Percentiles rank a stretch among this genome's conserved stretches.
These are phyloP conservation scores for Falco punctatus DNA, from an alignment of 2,113 vertebrate species.

Conservation along the genomic window DNA sequence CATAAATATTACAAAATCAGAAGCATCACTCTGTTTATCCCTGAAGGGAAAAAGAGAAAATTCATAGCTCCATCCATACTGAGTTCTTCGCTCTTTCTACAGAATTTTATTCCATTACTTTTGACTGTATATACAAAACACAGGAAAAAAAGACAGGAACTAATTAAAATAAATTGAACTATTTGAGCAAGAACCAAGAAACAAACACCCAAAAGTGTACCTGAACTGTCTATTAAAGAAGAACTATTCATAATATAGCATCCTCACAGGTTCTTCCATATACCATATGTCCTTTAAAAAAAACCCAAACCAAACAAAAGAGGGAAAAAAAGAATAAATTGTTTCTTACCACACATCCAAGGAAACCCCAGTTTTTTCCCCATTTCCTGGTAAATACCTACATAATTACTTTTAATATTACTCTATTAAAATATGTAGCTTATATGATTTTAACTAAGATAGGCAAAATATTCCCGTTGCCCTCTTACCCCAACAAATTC, in stretches of 20 bases:
- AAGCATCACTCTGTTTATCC: constrained; percentile 5
- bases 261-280: background rate
- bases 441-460: background rate
- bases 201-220: background rate
- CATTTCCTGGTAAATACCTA: background rate
- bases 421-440: background rate
- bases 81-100: background rate
- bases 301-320: background rate
- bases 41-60: constrained; percentile 1
- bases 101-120: background rate
- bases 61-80: background rate
- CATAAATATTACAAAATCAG: constrained; percentile 11
- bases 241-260: background rate
- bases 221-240: background rate
- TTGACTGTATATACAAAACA: background rate
- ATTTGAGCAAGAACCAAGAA: background rate
- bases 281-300: background rate
- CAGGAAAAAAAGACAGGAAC: background rate
- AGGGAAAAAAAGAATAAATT: background rate
- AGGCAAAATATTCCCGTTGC: background rate
- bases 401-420: background rate
- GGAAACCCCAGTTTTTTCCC: background rate
- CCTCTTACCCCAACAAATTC: background rate
- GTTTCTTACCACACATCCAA: background rate
- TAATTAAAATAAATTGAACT: constrained; percentile 18